Percentiles rank a stretch among this genome's conserved stretches.
Evolutionary conservation across 2,113 vertebrate genomes (phyloP).

Genomic region (Oostethus manadensis): DNA sequence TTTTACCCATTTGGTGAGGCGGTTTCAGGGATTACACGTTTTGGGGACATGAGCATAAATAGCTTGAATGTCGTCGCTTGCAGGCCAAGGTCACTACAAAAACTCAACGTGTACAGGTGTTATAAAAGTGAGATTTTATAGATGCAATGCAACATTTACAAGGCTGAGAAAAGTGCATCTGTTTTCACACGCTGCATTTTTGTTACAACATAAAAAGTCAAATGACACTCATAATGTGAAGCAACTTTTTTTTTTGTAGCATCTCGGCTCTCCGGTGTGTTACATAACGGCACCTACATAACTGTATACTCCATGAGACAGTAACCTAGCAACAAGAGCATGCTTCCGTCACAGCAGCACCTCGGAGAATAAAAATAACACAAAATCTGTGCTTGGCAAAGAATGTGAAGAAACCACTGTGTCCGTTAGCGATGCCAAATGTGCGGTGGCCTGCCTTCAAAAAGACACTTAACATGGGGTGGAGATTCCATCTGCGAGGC

Average conservation of each 20-base stretch:
- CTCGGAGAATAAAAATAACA: constrained; percentile 5
- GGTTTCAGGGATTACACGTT: background rate
- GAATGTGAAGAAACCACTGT: background rate
- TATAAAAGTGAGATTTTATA: constrained; percentile 33
- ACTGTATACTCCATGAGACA: constrained; percentile 28
- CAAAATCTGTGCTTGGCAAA: background rate
- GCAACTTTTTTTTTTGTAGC: background rate
- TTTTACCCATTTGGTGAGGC: no score
- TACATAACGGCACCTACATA: constrained; percentile 46
- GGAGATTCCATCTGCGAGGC: constrained; percentile 1
- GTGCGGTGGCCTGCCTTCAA: background rate
- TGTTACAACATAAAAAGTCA: background rate
- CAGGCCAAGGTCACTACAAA: background rate
- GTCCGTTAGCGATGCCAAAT: background rate
- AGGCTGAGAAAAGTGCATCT: constrained; percentile 20
- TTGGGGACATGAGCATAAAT: background rate
- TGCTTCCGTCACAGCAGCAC: constrained; percentile 18
- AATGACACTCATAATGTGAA: background rate
- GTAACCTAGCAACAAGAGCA: constrained; percentile 66
- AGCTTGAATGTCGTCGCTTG: background rate
- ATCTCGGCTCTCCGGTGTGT: constrained; percentile 27
- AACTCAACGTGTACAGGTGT: constrained; percentile 2
- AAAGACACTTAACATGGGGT: background rate
- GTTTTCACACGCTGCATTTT: background rate
- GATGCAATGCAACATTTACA: constrained; percentile 26